Percentiles rank a stretch among this genome's conserved stretches.
Conservation (phyloP, 2,888 invertebrate genomes). For the Eugnorisma glareosa region DNA sequence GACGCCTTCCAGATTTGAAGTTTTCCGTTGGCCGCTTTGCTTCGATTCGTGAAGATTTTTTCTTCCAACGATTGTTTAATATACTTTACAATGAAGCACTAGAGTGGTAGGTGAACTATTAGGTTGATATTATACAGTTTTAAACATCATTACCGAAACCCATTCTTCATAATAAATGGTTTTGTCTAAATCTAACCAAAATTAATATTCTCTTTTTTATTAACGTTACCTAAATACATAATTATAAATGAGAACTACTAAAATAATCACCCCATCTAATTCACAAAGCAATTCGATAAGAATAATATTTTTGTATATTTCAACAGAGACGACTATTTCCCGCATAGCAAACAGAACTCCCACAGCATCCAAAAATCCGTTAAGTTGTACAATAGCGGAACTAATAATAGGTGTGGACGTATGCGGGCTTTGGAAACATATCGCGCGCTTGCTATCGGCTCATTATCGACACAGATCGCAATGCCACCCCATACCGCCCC, state of each 20-base stretch:
- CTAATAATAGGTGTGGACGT: conserved; percentile 69
- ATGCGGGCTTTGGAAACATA: conserved; percentile 75
- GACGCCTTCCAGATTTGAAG: conserved; percentile 60
- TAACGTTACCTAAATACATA: not conserved
- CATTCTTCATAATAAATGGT: not conserved
- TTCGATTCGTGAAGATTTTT: not conserved
- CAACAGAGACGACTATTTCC: conserved; percentile 32
- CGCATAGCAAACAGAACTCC: conserved; percentile 65
- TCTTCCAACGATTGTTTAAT: not conserved
- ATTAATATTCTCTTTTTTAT: not conserved
- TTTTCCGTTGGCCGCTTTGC: not conserved
- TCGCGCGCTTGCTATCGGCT: conserved; percentile 64
- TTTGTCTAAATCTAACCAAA: not conserved
- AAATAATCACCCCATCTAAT: conserved; percentile 13
- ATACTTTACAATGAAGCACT: not conserved
- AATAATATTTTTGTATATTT: conserved; percentile 21
- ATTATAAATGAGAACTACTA: not conserved
- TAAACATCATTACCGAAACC: not conserved
- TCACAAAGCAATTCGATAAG: not conserved
- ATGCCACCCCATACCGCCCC: conserved; percentile 18
- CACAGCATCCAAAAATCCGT: conserved; percentile 70
- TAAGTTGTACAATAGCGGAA: conserved; percentile 66
- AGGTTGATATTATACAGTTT: not conserved
- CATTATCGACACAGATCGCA: conserved; percentile 71
- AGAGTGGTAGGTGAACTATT: too few relatives aligned